Evolutionary conservation across 2,113 vertebrate species (phyloP).

Genomic region (Cervus canadensis): DNA sequence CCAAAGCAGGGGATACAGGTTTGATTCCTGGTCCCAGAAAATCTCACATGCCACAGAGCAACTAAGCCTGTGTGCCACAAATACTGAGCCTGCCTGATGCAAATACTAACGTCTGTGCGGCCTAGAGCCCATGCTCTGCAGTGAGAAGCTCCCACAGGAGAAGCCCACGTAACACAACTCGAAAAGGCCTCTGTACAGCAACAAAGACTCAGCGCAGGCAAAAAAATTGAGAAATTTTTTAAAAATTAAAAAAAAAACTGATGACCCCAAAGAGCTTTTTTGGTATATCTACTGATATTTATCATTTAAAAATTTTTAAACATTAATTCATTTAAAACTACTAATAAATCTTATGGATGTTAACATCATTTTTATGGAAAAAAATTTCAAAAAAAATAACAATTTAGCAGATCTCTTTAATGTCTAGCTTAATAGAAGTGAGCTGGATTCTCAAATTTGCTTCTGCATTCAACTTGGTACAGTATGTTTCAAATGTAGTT

Average conservation of each 20-base stretch:
- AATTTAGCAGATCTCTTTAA: neutral
- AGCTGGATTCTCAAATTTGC: neutral
- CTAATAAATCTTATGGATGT: neutral
- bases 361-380: neutral
- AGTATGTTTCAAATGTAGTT: neutral
- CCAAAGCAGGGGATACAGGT: neutral
- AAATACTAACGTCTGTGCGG: neutral
- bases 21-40: neutral
- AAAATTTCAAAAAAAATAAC: neutral
- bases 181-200: neutral
- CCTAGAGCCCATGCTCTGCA: neutral
- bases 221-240: neutral
- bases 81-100: neutral
- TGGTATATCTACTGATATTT: neutral
- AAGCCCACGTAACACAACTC: neutral
- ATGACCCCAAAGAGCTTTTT: neutral
- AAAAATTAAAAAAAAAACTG: neutral
- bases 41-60: neutral
- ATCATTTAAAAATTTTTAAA: neutral
- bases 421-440: neutral
- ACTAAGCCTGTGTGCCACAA: neutral
- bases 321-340: neutral
- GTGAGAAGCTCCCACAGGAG: neutral
- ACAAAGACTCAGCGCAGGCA: neutral
- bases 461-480: neutral